Percentiles rank a stretch among this genome's conserved stretches.
phyloP scores from a whole-genome alignment of 2,797 vertebrate species.

The Triplophysa bombifrons region DNA sequence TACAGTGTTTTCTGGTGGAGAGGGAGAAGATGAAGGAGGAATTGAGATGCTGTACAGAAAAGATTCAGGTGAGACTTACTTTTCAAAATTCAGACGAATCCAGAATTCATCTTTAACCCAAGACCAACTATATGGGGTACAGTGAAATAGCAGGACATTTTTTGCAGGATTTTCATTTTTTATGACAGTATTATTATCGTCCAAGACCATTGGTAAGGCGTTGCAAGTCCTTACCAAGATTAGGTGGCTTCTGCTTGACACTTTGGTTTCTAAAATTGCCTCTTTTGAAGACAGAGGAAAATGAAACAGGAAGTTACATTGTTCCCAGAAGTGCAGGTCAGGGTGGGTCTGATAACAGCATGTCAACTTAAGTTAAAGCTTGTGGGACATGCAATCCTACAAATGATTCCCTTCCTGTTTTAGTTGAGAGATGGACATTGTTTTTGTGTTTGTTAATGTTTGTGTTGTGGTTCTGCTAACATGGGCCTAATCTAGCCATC shows the following conservation, averaged over 20 bases:
- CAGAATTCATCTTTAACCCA: too few species aligned
- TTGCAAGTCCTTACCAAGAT: not conserved
- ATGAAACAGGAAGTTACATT: slow-evolving; percentile 62
- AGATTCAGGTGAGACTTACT: slow-evolving; percentile 69
- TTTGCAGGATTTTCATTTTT: too few species aligned
- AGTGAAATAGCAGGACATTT: too few species aligned
- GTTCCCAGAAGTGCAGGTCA: slow-evolving; percentile 44
- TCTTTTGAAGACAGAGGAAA: slow-evolving; percentile 40
- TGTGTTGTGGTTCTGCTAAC: slow-evolving; percentile 42
- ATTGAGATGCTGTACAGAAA: slow-evolving; percentile 69
- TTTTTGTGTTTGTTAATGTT: slow-evolving; percentile 21
- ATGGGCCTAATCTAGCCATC: slow-evolving; percentile 27
- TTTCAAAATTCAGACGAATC: not conserved
- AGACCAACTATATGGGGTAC: too few species aligned
- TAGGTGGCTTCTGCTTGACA: slow-evolving; percentile 32
- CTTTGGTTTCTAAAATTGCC: slow-evolving; percentile 9
- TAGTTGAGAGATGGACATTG: slow-evolving; percentile 18
- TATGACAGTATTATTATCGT: not conserved
- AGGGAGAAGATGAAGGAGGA: slow-evolving; percentile 55
- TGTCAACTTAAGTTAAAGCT: slow-evolving; percentile 44
- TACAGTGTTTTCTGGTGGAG: slow-evolving; percentile 71
- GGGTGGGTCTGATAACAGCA: slow-evolving; percentile 57
- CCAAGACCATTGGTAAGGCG: slow-evolving; percentile 9
- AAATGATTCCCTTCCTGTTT: slow-evolving; percentile 50
- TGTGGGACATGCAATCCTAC: slow-evolving; percentile 51